Base-by-base conservation (phyloP, 2,888 invertebrate species). In the Epicampocera succincta region DNA sequence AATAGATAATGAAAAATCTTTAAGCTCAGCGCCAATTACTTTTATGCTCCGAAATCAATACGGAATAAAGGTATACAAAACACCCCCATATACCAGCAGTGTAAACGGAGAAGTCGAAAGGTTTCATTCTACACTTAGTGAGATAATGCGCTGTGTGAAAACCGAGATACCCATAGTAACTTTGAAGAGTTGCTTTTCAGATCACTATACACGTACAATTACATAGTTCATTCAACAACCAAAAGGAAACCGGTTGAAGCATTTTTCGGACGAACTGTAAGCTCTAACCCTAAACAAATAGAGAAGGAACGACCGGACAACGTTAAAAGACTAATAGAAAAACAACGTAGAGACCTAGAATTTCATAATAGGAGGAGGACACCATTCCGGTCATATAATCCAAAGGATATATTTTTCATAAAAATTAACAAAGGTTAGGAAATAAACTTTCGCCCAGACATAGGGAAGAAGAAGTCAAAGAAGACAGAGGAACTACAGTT, bases 151-250 rank as follows among this genome's bases (percentile, higher is more conserved):
- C 2, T 54, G 54, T 8, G n/a, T 54, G 4, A 54, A 29, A 15
- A 6, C 54, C n/a, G 54, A 54, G n/a, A 29, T n/a, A 54, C 29
- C 1, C 33, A 54, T 15, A 11, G 13, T n/a, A 54, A 3, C 13
- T 54, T 54, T 33, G 54, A 54, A 8, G 54, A 54, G 1, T 54
- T 54, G n/a, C 29, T 54, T n/a, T 54, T 54, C 29, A 54, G n/a
- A n/a, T 54, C 54, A 11, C 54, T 25, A 5, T 25, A 25, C 5
- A 25, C 2, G 5, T 25, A 25, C 5, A 25, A 25, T 5, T 3
- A n/a, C 29, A 13, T n/a, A 4, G n/a, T 54, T 0, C 54, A 54
- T n/a, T 33, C 29, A 0, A 54, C 54, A 33, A 54, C 13, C 4
- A 29, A 54, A n/a, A 54, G n/a, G 3, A 54, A 15, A 4, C 46